Conservation (phyloP, 2,888 invertebrate genomes). For the Vesta saturnalis region DNA sequence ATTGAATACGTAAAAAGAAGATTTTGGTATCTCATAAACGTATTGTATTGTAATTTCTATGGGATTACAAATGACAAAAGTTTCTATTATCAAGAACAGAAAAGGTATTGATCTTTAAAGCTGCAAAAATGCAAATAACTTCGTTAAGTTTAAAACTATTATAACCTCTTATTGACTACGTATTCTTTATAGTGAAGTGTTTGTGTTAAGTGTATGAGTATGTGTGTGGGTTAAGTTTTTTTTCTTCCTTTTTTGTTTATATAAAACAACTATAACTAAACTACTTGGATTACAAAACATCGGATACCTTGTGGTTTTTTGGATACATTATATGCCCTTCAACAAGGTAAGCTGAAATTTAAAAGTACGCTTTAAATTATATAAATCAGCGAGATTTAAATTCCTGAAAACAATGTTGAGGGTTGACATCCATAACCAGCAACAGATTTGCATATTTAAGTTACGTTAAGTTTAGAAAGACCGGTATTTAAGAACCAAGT, state of each 20-base stretch:
- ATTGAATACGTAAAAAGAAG: not conserved
- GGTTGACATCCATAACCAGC: no score
- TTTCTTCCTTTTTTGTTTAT: slow-evolving; percentile 12
- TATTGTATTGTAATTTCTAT: not conserved
- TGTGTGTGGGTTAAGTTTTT: no score
- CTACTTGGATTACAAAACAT: slow-evolving; percentile 21
- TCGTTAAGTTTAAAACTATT: not conserved
- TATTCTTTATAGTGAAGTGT: slow-evolving; percentile 11
- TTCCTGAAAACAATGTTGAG: not conserved
- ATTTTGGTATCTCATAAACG: not conserved
- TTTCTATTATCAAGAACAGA: not conserved
- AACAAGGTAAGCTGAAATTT: slow-evolving; percentile 23
- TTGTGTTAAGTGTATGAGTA: slow-evolving; percentile 9
- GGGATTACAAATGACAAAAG: not conserved
- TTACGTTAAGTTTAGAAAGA: no score
- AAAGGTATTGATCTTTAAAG: not conserved
- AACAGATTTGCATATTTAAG: no score
- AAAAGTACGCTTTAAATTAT: no score
- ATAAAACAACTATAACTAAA: not conserved
- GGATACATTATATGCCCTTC: slow-evolving; percentile 20
- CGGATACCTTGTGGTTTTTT: slow-evolving; percentile 17
- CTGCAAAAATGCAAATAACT: not conserved
- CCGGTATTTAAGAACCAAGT: no score
- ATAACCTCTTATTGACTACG: not conserved
- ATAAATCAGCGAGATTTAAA: no score